Base-by-base conservation (phyloP, 2,888 invertebrate genomes). In the Plagiodera versicolora region DNA sequence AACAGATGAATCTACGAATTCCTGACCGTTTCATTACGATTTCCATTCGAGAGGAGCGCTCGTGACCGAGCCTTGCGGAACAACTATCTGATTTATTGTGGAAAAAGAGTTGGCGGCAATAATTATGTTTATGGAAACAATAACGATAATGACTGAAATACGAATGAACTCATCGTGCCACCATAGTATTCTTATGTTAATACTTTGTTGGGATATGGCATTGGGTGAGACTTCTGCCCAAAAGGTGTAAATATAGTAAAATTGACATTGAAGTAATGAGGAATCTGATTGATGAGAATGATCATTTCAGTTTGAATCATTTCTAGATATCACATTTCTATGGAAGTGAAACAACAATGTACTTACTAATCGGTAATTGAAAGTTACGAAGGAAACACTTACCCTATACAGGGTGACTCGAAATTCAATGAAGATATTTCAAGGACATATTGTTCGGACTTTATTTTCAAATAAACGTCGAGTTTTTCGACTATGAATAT, bases 81-180 rank as follows among this genome's bases (percentile, higher is more conserved):
- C 14, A 52, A 32, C 6, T 52, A 44, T 53, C 53, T 45, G 53
- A 53, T 53, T 53, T 24, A 45, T 39, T 53, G 45, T 39, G 45
- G 53, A 53, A 53, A 52, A 35, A 44, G 44, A 24, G 11, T 53
- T 24, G 5, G 53, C 10, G 45, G 44, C 53, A 53, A 53, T 44
- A 16, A 45, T 53, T 53, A 53, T 53, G 53, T 35, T 53, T 53
- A 53, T 53, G 44, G 44, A 53, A 53, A 53, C 53, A 53, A 53
- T 53, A 53, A 53, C 53, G 53, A 53, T 53, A 53, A 53, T 53
- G 53, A 53, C 39, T 44, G 45, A 44, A 44, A 53, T 44, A 20
- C 53, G 44, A 53, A 53, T 53, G 44, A 44, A 53, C 39, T 44
- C 44, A 44, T 53, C 53, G 53, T 53, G 53, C 44, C 53, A 44